phyloP scores from a whole-genome alignment of 2,888 invertebrate species.

The Aspidapion aeneum region DNA sequence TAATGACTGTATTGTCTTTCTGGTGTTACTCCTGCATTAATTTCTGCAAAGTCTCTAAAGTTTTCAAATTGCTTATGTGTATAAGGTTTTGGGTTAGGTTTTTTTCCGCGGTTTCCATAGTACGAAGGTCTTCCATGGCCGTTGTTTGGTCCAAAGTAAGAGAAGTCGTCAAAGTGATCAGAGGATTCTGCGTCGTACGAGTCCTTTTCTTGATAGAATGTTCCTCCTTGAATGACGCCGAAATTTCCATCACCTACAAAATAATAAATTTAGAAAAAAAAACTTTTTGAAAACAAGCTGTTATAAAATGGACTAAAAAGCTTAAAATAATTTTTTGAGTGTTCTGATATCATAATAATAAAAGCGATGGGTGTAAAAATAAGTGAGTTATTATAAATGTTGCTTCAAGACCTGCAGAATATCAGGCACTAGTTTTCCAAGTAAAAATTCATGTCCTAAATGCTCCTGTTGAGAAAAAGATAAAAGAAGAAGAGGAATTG shows the following conservation, averaged over 20 bases:
- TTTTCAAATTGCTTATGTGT: conserved; percentile 84
- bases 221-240: conserved; percentile 82
- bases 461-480: too few relatives aligned
- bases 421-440: too few relatives aligned
- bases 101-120: conserved; percentile 38
- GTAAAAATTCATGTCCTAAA: too few relatives aligned
- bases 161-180: conserved; percentile 52
- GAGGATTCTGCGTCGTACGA: conserved; percentile 59
- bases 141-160: conserved; percentile 57
- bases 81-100: conserved; percentile 61
- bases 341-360: too few relatives aligned
- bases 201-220: conserved; percentile 75
- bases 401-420: too few relatives aligned
- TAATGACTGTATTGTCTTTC: conserved; percentile 79
- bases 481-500: too few relatives aligned
- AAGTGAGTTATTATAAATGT: too few relatives aligned
- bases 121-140: conserved; percentile 67
- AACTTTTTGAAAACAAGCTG: conserved; percentile 40
- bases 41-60: conserved; percentile 87
- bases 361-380: too few relatives aligned
- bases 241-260: conserved; percentile 74
- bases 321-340: too few relatives aligned
- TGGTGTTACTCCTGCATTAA: conserved; percentile 66
- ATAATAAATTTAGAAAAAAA: conserved; percentile 33
- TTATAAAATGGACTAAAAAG: too few relatives aligned